A percentile compares a stretch with the other conserved stretches of the same genome.
phyloP scores from a whole-genome alignment of 2,888 invertebrate genomes.

The Ferdinandea cuprea region DNA sequence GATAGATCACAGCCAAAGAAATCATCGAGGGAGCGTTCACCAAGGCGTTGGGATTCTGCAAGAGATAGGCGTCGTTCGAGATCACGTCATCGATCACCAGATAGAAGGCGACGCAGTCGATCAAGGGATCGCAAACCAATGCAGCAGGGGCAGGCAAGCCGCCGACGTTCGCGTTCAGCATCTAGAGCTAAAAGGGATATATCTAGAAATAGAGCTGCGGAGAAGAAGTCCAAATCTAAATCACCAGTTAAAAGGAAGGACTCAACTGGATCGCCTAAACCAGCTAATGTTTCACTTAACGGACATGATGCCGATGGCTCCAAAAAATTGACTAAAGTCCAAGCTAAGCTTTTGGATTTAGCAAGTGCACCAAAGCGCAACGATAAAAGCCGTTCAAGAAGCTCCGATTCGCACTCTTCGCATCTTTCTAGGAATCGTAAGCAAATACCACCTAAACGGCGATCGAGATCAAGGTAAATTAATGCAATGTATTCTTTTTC shows the following conservation, averaged over 20 bases:
- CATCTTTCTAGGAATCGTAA: conserved; percentile 62
- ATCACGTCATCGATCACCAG: conserved; percentile 77
- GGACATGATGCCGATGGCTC: conserved; percentile 71
- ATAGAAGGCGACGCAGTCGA: conserved; percentile 76
- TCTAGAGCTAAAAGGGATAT: conserved; percentile 75
- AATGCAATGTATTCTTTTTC: neutral
- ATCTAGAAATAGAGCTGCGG: conserved; percentile 75
- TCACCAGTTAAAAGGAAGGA: conserved; percentile 77
- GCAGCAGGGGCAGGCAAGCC: conserved; percentile 75
- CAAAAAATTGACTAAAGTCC: conserved; percentile 84
- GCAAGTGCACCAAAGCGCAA: conserved; percentile 82
- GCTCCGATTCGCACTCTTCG: conserved; percentile 73
- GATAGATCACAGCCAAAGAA: conserved; percentile 80
- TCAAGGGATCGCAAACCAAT: conserved; percentile 76
- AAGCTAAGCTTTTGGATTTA: conserved; percentile 86
- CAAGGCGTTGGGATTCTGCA: conserved; percentile 77
- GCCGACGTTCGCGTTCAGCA: conserved; percentile 76
- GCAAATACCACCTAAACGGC: conserved; percentile 39
- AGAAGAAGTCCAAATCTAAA: conserved; percentile 76
- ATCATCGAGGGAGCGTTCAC: conserved; percentile 79
- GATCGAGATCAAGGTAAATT: conserved; percentile 67
- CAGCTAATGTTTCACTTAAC: conserved; percentile 52
- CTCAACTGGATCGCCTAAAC: conserved; percentile 52
- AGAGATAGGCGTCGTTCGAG: conserved; percentile 76
- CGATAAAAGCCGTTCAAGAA: conserved; percentile 76